Conservation (phyloP, 2,113 vertebrate genomes). For the Catharus bicknelli region DNA sequence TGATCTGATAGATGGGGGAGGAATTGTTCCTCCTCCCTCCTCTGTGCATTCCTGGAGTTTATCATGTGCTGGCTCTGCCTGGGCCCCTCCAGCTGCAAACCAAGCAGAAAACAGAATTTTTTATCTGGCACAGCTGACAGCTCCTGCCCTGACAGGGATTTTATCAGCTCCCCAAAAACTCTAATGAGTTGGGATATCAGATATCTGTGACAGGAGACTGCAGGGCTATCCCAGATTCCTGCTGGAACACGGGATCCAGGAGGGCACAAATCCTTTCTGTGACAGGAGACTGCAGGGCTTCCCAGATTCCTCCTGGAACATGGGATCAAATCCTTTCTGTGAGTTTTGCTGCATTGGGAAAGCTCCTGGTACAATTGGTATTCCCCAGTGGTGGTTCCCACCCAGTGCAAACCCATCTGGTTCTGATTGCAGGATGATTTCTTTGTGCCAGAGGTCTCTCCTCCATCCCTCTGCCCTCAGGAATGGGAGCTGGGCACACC, state of each 20-base stretch:
- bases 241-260: background rate
- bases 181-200: background rate
- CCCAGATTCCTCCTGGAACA: background rate
- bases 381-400: conserved; percentile 26
- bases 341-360: background rate
- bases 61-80: background rate
- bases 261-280: background rate
- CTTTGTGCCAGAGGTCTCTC: background rate
- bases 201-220: background rate
- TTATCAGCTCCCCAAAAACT: background rate
- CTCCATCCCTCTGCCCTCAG: background rate
- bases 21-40: background rate
- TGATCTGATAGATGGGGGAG: background rate
- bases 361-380: background rate
- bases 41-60: background rate
- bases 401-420: conserved; percentile 15
- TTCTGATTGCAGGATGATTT: background rate
- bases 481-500: background rate
- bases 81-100: background rate
- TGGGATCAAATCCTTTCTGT: rapidly evolving
- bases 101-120: background rate
- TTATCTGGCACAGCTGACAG: background rate
- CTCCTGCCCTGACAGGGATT: background rate
- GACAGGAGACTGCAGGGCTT: background rate
- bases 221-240: background rate